Evolutionary conservation across 2,113 vertebrate species (phyloP), one percentile per base, ranked within the genome.

Genomic region (Illadopsis cleaveri): DNA sequence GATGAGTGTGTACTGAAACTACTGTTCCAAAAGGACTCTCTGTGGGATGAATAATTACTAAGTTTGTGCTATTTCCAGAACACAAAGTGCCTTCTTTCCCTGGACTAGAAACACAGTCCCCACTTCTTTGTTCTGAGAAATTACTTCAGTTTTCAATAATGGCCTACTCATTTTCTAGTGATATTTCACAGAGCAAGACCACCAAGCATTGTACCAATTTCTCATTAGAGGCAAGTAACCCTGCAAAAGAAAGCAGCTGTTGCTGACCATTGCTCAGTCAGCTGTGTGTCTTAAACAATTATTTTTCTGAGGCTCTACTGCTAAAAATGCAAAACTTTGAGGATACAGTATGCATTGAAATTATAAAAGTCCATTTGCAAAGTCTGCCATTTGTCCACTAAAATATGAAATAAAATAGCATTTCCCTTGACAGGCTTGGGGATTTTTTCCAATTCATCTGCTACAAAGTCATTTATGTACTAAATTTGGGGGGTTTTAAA

Each of bases 211-310:
- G 57, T 80, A 91, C 61, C 37, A 38, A 28, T 76, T 85, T 91
- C 75, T 89, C 72, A 76, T 84, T 72, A 81, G 47, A 75, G 38
- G 24, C 71, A 91, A 94, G 54, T 70, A 90, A 70, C 33, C 6
- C 37, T 71, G 47, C 40, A 54, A 83, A 94, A 93, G 22, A 92
- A 79, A 89, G 40, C 56, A 95, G 60, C n/a, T 91, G 64, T 87
- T 94, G 11, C 71, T 80, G 58, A 9, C 65, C 17, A 18, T 58
- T 86, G 47, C 58, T 93, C 85, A 82, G 62, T 90, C 89, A 95
- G 28, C 53, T 90, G 47, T 86, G 54, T 90, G 53, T 66, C 75
- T 60, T 86, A 83, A 93, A 93, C 68, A 82, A 71, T 75, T 86
- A 68, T 76, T 95, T 93, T 50, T 93, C 19, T 53, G 48, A 57